Percentiles rank a stretch among this genome's conserved stretches.
phyloP scores from a whole-genome alignment of 2,113 vertebrate species.

The Lamprotornis superbus region DNA sequence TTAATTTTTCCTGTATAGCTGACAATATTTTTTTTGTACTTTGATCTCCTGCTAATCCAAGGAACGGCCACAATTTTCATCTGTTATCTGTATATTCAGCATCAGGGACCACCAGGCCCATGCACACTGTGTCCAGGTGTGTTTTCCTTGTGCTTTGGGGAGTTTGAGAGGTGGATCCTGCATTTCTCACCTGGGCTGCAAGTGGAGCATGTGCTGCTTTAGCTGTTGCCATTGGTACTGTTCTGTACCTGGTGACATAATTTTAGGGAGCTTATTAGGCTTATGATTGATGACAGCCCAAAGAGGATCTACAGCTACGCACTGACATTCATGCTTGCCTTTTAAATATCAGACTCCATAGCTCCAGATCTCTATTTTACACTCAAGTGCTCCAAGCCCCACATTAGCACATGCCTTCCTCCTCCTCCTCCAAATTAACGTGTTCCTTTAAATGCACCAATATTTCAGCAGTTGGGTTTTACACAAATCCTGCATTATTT shows the following conservation, averaged over 20 bases:
- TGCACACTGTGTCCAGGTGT: background rate
- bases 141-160: background rate
- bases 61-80: background rate
- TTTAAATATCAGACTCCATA: constrained; percentile 66
- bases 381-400: constrained; percentile 59
- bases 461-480: background rate
- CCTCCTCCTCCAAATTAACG: background rate
- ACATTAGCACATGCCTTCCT: constrained; percentile 40
- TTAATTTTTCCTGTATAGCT: background rate
- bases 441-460: background rate
- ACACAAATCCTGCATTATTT: background rate
- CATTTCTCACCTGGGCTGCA: background rate
- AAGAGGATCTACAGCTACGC: constrained; percentile 70
- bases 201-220: background rate
- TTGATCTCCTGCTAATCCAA: background rate
- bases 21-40: background rate
- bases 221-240: background rate
- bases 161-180: background rate
- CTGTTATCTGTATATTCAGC: background rate
- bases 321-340: constrained; percentile 79
- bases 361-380: constrained; percentile 70
- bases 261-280: constrained; percentile 80
- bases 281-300: constrained; percentile 76
- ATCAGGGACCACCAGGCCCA: rapidly evolving
- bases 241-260: constrained; percentile 51